Evolutionary conservation across 2,797 vertebrate species (phyloP).

Genomic region (Tragopan temminckii): DNA sequence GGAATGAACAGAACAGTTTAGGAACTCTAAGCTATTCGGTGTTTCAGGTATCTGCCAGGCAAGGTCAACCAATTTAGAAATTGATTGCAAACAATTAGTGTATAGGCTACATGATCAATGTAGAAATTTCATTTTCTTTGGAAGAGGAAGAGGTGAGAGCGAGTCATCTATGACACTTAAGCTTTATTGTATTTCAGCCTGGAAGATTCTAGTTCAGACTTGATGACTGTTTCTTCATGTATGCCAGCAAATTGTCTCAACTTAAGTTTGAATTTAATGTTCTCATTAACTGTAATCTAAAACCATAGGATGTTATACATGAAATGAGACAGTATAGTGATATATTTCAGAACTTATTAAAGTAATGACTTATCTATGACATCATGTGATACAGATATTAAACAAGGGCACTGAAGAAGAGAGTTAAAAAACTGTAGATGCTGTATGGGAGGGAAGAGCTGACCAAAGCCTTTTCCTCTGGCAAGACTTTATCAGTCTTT

Average conservation of each 20-base stretch:
- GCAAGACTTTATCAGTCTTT: not conserved
- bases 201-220: not conserved
- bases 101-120: not conserved
- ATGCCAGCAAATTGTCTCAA: not conserved
- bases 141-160: not conserved
- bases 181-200: not conserved
- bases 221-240: not conserved
- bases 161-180: not conserved
- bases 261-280: not conserved
- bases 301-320: not conserved
- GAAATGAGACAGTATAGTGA: not conserved
- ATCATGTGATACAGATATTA: not conserved
- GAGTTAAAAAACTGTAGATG: not conserved
- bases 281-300: not conserved
- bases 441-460: conserved; percentile 43
- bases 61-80: not conserved
- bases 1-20: not conserved
- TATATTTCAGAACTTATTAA: not conserved
- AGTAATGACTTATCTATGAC: not conserved
- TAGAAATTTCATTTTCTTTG: not conserved
- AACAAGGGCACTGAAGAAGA: conserved; percentile 18
- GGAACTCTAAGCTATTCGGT: not conserved
- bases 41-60: not conserved
- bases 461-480: conserved; percentile 61
- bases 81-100: not conserved